Evolutionary conservation across 1,140 invertebrate species (phyloP).

Genomic region (Marisa cornuarietis): DNA sequence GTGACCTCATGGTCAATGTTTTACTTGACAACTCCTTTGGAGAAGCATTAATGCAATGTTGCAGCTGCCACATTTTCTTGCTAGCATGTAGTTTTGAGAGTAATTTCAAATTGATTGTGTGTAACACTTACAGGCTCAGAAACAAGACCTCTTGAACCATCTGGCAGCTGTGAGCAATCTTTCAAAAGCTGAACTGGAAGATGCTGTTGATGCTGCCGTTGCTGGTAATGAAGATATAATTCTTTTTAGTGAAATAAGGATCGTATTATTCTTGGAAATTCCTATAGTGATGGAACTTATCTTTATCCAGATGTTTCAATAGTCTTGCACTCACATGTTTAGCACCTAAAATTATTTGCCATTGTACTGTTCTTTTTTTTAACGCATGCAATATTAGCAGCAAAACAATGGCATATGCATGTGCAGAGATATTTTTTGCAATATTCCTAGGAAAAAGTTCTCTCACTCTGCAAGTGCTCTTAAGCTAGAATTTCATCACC

Average conservation of each 20-base stretch:
- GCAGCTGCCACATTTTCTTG: too few relatives aligned
- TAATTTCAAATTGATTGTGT: too few relatives aligned
- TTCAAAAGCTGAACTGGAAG: slow-evolving; percentile 48
- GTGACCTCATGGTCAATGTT: not conserved
- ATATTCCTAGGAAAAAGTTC: too few relatives aligned
- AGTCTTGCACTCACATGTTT: not conserved
- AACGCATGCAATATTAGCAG: too few relatives aligned
- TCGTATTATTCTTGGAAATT: not conserved
- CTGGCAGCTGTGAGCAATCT: slow-evolving; percentile 56
- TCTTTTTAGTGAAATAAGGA: not conserved
- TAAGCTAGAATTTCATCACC: too few relatives aligned
- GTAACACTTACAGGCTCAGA: slow-evolving; percentile 43
- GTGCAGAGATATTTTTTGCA: too few relatives aligned
- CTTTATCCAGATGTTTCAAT: slow-evolving; percentile 24
- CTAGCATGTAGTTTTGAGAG: too few relatives aligned
- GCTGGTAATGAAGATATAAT: slow-evolving; percentile 33
- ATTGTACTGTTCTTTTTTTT: not conserved
- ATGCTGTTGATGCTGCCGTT: slow-evolving; percentile 45
- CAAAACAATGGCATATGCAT: too few relatives aligned
- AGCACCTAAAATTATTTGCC: not conserved
- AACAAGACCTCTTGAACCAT: slow-evolving; percentile 52
- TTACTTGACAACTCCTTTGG: not conserved
- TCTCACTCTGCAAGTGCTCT: too few relatives aligned
- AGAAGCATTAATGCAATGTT: not conserved
- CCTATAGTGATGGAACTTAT: slow-evolving; percentile 24